Conservation (phyloP, 2,888 invertebrate species). For the Argyresthia goedartella region DNA sequence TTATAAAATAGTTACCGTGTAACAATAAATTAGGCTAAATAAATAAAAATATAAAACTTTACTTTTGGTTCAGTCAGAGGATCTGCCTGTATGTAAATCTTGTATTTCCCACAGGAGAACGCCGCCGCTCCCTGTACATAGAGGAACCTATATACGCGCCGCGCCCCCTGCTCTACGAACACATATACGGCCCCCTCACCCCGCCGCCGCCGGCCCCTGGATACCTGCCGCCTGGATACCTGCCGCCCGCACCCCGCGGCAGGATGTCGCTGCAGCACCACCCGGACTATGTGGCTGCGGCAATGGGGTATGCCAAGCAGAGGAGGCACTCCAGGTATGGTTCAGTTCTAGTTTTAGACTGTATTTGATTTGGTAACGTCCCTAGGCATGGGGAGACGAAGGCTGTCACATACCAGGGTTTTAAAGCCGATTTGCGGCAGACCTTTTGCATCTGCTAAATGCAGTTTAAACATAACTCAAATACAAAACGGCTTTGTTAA, state of each 20-base stretch:
- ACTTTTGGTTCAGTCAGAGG: too few relatives aligned
- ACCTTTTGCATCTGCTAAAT: too few relatives aligned
- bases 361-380: neutral
- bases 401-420: too few relatives aligned
- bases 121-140: constrained; percentile 50
- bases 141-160: constrained; percentile 52
- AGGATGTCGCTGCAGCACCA: constrained; percentile 50
- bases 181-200: constrained; percentile 39
- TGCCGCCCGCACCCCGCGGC: constrained; percentile 38
- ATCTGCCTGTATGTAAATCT: too few relatives aligned
- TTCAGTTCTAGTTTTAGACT: neutral
- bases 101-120: constrained; percentile 32
- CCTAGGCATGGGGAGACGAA: neutral
- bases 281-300: constrained; percentile 46
- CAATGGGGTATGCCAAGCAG: constrained; percentile 34
- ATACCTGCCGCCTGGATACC: constrained; percentile 34
- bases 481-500: too few relatives aligned
- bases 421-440: too few relatives aligned
- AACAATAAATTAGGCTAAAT: too few relatives aligned
- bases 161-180: constrained; percentile 52
- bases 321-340: constrained; percentile 53
- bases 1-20: too few relatives aligned
- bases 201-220: constrained; percentile 33
- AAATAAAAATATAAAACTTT: too few relatives aligned
- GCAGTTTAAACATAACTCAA: too few relatives aligned